These are phyloP conservation scores for Microctonus brassicae DNA, from an alignment of 2,888 invertebrate species.

Conservation along the genomic window DNA sequence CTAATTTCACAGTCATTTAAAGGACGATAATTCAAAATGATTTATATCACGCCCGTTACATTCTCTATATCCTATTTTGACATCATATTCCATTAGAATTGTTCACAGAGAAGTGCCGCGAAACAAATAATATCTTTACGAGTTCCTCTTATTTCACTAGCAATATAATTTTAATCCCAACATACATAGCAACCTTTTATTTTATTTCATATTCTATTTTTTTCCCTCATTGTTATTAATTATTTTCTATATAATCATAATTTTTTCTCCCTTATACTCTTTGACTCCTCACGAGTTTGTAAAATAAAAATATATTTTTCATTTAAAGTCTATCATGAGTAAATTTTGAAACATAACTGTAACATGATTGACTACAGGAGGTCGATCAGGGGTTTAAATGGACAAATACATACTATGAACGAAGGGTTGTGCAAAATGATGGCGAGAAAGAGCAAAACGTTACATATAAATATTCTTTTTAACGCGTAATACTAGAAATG, in stretches of 20 bases:
- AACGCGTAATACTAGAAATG: background rate
- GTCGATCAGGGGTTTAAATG: background rate
- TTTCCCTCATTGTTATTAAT: too few species aligned
- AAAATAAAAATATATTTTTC: background rate
- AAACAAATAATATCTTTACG: slow-evolving; percentile 31
- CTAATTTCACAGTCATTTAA: slow-evolving; percentile 70
- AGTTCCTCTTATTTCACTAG: slow-evolving; percentile 24
- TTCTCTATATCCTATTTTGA: slow-evolving; percentile 43
- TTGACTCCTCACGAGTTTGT: too few species aligned
- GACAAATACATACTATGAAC: background rate
- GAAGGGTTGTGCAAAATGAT: slow-evolving; percentile 29
- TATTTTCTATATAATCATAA: too few species aligned
- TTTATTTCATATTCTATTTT: background rate
- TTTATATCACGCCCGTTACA: slow-evolving; percentile 53
- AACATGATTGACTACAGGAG: slow-evolving; percentile 7
- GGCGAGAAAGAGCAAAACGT: slow-evolving; percentile 35
- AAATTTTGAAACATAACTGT: background rate
- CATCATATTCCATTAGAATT: slow-evolving; percentile 63
- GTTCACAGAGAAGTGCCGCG: slow-evolving; percentile 25
- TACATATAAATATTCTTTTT: slow-evolving; percentile 17
- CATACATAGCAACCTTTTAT: background rate
- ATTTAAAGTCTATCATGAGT: background rate
- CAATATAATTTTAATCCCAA: background rate
- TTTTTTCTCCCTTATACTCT: background rate
- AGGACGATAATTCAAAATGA: slow-evolving; percentile 66